Base-by-base conservation (phyloP, 1,140 invertebrate species). In the Tetraneura akinire region DNA sequence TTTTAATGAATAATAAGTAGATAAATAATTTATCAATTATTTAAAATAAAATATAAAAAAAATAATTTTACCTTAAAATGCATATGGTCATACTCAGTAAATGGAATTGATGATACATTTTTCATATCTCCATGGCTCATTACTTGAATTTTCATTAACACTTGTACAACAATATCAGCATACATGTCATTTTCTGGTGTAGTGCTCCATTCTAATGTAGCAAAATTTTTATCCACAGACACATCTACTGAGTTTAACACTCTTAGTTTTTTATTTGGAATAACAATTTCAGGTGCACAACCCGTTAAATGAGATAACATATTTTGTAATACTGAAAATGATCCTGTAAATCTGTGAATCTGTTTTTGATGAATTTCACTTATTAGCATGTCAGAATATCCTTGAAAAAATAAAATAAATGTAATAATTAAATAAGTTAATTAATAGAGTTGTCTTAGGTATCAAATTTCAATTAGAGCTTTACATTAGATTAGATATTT, bases 111-210 rank as follows among this genome's bases (percentile, higher is more conserved):
- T 80, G 87, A 87, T 84, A 86, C 89, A 86, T 92, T 84, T 83
- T 90, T 83, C 83, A 88, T 86, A 81, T 78, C 74, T 10, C 74
- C 42, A n/a, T 78, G 55, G 16, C 23, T 62, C 74, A 78, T 78
- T 62, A 37, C 3, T 32, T 78, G 74, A 60, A 78, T 78, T 45
- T 57, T 78, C 74, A 78, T 78, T 8, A 78, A 78, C 57, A 90
- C 94, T 13, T 94, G 92, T 47, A 98, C 87, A 16, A 98, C 92
- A 23, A 96, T 92, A 88, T 99, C 97, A 1, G 97, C 96, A 86
- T 95, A 98, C 95, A 99, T 98, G 86, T 99, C 97, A 84, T 96
- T 94, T 23, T 98, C 92, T 14, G 97, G 96, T 84, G 93, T 96
- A 21, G 96, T 94, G 21, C 92, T 87, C 98, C 98, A 99, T 89